Evolutionary conservation across 2,888 invertebrate species (phyloP).

Genomic region (Pandemis cinnamomeana): DNA sequence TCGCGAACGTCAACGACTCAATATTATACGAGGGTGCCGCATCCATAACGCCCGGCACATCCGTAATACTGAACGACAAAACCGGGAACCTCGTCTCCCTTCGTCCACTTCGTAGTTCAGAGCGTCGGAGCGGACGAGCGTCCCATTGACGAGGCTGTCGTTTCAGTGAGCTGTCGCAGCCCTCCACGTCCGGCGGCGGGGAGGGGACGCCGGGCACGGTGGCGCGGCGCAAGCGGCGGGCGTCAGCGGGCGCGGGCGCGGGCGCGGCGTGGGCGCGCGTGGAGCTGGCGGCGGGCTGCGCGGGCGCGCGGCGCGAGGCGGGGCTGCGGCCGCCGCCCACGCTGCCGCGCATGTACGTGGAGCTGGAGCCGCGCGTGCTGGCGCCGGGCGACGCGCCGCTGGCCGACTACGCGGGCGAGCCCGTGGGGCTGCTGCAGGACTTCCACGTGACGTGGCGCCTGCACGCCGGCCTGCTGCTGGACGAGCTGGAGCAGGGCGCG

Average conservation of each 20-base stretch:
- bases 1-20: too few relatives aligned
- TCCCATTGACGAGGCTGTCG: too few relatives aligned
- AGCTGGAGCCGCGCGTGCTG: conserved; percentile 72
- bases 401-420: conserved; percentile 65
- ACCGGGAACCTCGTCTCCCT: too few relatives aligned
- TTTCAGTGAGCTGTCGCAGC: conserved; percentile 31
- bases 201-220: conserved; percentile 29
- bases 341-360: conserved; percentile 71
- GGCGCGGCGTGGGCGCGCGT: conserved; percentile 51
- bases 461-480: conserved; percentile 67
- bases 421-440: conserved; percentile 70
- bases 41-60: too few relatives aligned
- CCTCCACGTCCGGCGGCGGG: neutral
- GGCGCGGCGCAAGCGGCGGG: conserved; percentile 16
- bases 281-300: conserved; percentile 47
- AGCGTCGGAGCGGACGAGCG: too few relatives aligned
- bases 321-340: conserved; percentile 68
- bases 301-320: conserved; percentile 50
- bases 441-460: conserved; percentile 68
- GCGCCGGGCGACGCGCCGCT: conserved; percentile 61
- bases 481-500: conserved; percentile 57
- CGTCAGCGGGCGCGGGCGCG: conserved; percentile 43
- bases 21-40: too few relatives aligned
- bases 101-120: too few relatives aligned
- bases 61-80: too few relatives aligned